Evolutionary conservation across 2,888 invertebrate species (phyloP).

Genomic region (Tetheella fluctuosa): DNA sequence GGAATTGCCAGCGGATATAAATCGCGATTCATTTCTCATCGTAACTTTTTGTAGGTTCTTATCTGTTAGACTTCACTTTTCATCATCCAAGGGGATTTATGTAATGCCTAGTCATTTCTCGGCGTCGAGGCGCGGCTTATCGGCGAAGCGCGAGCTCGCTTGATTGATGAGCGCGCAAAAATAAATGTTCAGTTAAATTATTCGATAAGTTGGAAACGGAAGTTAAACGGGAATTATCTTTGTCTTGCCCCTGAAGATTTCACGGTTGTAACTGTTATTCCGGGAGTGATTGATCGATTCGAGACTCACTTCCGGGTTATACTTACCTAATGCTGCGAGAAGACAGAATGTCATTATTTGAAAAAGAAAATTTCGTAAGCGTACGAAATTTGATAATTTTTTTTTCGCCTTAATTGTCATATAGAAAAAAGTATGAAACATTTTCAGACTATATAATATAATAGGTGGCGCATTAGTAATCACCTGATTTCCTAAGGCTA

Average conservation of each 20-base stretch:
- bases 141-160: slow-evolving; percentile 80
- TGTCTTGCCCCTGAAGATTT: slow-evolving; percentile 82
- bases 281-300: slow-evolving; percentile 78
- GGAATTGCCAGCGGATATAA: slow-evolving; percentile 76
- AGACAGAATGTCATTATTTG: neutral
- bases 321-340: neutral
- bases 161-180: slow-evolving; percentile 85
- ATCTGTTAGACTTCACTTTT: slow-evolving; percentile 86
- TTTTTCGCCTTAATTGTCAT: no score
- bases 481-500: no score
- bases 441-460: no score
- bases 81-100: slow-evolving; percentile 85
- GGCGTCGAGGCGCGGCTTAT: slow-evolving; percentile 84
- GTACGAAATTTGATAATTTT: neutral
- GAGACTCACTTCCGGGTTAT: slow-evolving; percentile 38
- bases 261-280: slow-evolving; percentile 80
- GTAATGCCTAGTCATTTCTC: slow-evolving; percentile 86
- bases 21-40: slow-evolving; percentile 85
- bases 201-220: slow-evolving; percentile 85
- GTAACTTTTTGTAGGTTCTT: slow-evolving; percentile 85
- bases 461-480: no score
- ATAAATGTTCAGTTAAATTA: slow-evolving; percentile 86
- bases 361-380: neutral
- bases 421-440: no score
- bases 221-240: slow-evolving; percentile 85